Percentiles rank a stretch among this genome's conserved stretches.
Conservation (phyloP, 1,140 invertebrate genomes). For the Drosophila cardini region DNA sequence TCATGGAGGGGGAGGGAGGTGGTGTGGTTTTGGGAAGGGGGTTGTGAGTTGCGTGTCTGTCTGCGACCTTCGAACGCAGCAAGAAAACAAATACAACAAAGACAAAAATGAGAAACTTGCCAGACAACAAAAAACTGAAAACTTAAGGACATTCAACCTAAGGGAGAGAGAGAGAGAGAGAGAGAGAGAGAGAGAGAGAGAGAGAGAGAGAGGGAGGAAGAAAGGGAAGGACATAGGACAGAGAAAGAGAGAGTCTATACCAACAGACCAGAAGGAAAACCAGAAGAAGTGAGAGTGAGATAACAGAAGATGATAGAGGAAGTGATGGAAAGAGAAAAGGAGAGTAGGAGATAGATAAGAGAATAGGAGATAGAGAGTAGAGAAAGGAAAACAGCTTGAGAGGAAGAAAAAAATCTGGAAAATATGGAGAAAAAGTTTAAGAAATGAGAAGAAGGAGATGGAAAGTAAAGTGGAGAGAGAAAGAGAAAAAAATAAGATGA, state of each 20-base stretch:
- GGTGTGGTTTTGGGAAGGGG: conserved; percentile 6
- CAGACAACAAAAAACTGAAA: conserved; percentile 55
- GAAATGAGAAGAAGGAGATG: too few relatives aligned
- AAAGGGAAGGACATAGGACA: too few relatives aligned
- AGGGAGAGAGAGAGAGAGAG: neutral
- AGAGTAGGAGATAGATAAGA: too few relatives aligned
- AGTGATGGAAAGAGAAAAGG: too few relatives aligned
- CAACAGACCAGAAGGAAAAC: neutral
- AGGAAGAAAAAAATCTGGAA: too few relatives aligned
- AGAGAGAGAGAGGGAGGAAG: neutral
- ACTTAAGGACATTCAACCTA: conserved; percentile 66
- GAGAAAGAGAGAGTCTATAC: too few relatives aligned
- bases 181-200: neutral
- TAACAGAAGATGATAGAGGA: conserved; percentile 45
- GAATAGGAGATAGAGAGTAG: too few relatives aligned
- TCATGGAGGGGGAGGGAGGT: neutral
- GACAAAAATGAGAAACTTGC: conserved; percentile 62
- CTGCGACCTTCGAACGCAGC: conserved; percentile 68
- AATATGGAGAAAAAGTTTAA: too few relatives aligned
- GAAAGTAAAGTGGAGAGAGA: too few relatives aligned
- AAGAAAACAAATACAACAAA: too few relatives aligned
- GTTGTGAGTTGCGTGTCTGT: conserved; percentile 38
- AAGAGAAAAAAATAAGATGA: too few relatives aligned
- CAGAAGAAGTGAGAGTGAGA: conserved; percentile 48
- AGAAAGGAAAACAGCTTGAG: too few relatives aligned